Evolutionary conservation across 2,888 invertebrate genomes (phyloP).

Genomic region (Ormyrus nitidulus): DNA sequence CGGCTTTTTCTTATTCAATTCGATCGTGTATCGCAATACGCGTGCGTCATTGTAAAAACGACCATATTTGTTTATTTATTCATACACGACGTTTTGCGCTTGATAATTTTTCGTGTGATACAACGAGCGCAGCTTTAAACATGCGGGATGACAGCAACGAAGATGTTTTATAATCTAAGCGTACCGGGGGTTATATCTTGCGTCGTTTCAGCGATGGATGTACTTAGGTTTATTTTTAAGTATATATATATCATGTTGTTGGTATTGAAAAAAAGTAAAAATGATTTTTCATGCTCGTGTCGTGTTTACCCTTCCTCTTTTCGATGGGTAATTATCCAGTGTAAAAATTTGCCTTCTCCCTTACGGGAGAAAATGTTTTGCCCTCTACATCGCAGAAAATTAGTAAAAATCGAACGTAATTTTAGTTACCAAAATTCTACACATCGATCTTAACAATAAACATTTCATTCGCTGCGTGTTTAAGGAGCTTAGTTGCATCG

Average conservation of each 20-base stretch:
- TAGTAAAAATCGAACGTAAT: conserved; percentile 1
- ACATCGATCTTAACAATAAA: conserved; percentile 39
- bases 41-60: conserved; percentile 30
- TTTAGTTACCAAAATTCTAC: conserved; percentile 30
- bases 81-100: conserved; percentile 1
- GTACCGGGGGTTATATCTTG: conserved; percentile 14
- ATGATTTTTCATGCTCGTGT: background rate
- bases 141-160: conserved; percentile 49
- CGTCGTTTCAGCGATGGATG: conserved; percentile 19
- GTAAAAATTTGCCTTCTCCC: conserved; percentile 33
- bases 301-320: background rate
- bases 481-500: background rate
- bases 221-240: background rate
- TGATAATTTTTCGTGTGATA: conserved; percentile 14
- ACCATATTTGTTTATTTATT: background rate
- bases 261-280: conserved; percentile 22
- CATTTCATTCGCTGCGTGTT: background rate
- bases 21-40: background rate
- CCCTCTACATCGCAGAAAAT: background rate
- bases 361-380: background rate
- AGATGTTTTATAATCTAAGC: conserved; percentile 34
- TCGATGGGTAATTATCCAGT: conserved; percentile 5
- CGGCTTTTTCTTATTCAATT: conserved; percentile 10
- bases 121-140: conserved; percentile 35
- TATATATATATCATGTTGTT: background rate